phyloP scores from a whole-genome alignment of 2,888 invertebrate genomes.

The Pristionchus arcanus region DNA sequence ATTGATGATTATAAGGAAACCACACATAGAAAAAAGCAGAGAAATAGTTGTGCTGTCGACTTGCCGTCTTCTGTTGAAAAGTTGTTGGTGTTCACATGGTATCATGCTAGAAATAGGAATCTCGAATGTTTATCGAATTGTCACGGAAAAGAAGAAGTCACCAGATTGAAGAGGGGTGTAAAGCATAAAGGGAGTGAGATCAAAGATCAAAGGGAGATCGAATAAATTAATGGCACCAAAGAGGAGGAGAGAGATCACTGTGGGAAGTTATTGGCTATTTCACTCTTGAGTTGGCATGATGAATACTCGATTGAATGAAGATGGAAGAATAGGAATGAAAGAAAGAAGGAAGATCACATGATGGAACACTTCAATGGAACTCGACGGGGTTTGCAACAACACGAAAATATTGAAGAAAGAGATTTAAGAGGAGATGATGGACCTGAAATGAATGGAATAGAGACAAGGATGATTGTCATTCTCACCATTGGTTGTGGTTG shows the following conservation, averaged over 20 bases:
- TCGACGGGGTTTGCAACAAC: constrained; percentile 66
- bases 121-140: neutral
- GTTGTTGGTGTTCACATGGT: too few species aligned
- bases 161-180: constrained; percentile 24
- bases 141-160: neutral
- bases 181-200: neutral
- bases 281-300: constrained; percentile 27
- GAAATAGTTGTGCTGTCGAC: too few species aligned
- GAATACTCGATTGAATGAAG: constrained; percentile 1
- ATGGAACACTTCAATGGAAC: constrained; percentile 71
- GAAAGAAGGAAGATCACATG: constrained; percentile 58
- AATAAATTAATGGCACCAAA: neutral
- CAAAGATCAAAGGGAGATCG: constrained; percentile 8
- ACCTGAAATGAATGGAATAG: too few species aligned
- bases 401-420: constrained; percentile 61
- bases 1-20: too few species aligned
- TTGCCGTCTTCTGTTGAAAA: too few species aligned
- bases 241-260: neutral
- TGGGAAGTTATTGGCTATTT: constrained; percentile 7
- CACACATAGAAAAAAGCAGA: neutral
- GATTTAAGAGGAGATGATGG: constrained; percentile 56
- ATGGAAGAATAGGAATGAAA: neutral
- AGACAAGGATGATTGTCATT: neutral
- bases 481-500: constrained; percentile 49
- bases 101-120: neutral